Conservation (phyloP, 1,140 invertebrate genomes). For the Orius laevigatus region DNA sequence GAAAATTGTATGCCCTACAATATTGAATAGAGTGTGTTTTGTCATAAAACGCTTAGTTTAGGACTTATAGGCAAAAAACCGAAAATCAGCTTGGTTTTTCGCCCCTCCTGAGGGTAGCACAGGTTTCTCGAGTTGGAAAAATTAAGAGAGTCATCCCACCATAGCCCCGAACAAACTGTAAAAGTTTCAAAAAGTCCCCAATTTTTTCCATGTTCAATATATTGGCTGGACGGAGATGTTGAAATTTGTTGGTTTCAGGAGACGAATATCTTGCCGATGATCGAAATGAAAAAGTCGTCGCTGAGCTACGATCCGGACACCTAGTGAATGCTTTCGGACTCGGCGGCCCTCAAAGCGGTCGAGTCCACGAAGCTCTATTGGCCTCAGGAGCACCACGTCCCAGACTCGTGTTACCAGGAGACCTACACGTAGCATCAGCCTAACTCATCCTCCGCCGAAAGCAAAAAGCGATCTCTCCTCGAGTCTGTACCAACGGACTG, state of each 20-base stretch:
- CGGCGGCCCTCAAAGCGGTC: conserved; percentile 2
- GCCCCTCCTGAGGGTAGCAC: no score
- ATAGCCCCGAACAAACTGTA: no score
- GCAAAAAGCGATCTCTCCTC: neutral
- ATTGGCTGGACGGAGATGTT: no score
- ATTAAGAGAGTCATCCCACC: no score
- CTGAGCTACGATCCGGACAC: conserved; percentile 37
- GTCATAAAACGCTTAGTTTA: no score
- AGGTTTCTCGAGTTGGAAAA: no score
- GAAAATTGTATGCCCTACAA: no score
- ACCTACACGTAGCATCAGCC: conserved; percentile 14
- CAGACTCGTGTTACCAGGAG: conserved; percentile 9
- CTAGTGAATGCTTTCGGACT: conserved; percentile 23
- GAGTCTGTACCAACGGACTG: neutral
- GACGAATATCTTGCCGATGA: conserved; percentile 39
- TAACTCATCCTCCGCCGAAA: neutral
- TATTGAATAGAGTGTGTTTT: no score
- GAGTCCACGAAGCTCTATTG: conserved; percentile 14
- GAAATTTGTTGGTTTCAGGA: conserved; percentile 27
- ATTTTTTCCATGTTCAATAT: no score
- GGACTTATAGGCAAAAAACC: no score
- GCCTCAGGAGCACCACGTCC: conserved; percentile 12
- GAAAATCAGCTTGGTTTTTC: no score
- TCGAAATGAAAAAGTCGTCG: conserved; percentile 41
- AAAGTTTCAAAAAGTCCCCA: no score